phyloP scores from a whole-genome alignment of 2,113 vertebrate species.

The Pardalotus punctatus region DNA sequence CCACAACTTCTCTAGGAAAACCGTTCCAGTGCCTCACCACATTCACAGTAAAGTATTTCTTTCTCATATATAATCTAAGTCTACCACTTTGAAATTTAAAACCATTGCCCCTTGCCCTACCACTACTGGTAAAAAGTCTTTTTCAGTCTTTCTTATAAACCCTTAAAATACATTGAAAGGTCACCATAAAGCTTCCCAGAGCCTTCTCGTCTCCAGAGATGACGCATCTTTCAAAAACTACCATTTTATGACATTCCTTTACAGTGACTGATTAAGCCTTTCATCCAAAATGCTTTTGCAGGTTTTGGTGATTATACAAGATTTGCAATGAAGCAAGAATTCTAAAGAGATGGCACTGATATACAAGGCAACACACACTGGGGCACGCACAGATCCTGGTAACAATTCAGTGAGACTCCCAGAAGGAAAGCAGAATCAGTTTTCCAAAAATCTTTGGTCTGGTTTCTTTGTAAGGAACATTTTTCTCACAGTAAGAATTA shows the following conservation, averaged over 20 bases:
- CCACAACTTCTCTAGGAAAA: neutral
- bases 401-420: neutral
- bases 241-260: neutral
- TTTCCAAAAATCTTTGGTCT: neutral
- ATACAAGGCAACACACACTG: accelerated
- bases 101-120: neutral
- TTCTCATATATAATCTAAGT: neutral
- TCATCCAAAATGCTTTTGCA: neutral
- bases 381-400: neutral
- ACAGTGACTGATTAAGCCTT: neutral
- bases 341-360: neutral
- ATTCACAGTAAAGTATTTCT: neutral
- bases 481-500: neutral
- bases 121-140: neutral
- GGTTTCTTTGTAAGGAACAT: neutral
- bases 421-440: neutral
- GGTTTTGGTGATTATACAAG: neutral
- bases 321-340: neutral
- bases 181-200: neutral
- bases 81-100: neutral
- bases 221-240: neutral
- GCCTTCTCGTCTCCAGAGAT: neutral
- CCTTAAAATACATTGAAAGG: neutral
- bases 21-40: neutral
- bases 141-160: neutral